Conservation (phyloP, 2,797 vertebrate genomes). For the Denticeps clupeoides region DNA sequence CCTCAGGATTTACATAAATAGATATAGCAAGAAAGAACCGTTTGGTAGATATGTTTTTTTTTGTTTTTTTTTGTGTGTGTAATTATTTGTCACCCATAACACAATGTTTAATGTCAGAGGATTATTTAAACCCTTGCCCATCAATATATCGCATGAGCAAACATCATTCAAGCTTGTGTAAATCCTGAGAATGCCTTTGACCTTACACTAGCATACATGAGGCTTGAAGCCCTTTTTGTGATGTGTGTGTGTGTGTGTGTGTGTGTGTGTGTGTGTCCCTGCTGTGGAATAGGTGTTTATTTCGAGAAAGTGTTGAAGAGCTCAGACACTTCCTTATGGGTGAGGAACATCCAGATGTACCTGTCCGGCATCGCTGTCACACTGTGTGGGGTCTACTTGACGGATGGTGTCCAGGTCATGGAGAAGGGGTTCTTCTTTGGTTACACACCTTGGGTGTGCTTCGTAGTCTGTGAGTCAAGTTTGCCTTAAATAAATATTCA, state of each 20-base stretch:
- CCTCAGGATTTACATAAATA: too few species aligned
- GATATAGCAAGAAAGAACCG: too few species aligned
- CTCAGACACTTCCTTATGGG: slow-evolving; percentile 94
- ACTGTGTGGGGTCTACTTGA: slow-evolving; percentile 67
- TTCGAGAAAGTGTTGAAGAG: slow-evolving; percentile 98
- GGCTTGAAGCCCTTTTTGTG: too few species aligned
- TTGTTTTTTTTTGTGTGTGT: not conserved
- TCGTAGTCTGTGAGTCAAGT: slow-evolving; percentile 82
- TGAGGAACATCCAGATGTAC: slow-evolving; percentile 98
- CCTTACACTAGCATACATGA: not conserved
- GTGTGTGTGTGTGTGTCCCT: slow-evolving; percentile 5
- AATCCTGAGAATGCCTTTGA: too few species aligned
- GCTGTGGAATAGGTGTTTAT: slow-evolving; percentile 74
- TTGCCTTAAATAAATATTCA: too few species aligned
- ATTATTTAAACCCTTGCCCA: not conserved
- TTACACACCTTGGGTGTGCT: slow-evolving; percentile 80
- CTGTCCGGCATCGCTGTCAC: slow-evolving; percentile 86
- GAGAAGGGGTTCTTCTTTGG: slow-evolving; percentile 93
- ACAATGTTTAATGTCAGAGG: too few species aligned
- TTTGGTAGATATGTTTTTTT: too few species aligned
- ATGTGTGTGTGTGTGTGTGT: too few species aligned
- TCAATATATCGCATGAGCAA: too few species aligned
- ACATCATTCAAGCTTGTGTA: too few species aligned
- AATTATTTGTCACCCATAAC: too few species aligned
- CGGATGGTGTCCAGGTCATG: slow-evolving; percentile 67